Evolutionary conservation across 2,888 invertebrate species (phyloP).

Genomic region (Ctenicera cuprea): DNA sequence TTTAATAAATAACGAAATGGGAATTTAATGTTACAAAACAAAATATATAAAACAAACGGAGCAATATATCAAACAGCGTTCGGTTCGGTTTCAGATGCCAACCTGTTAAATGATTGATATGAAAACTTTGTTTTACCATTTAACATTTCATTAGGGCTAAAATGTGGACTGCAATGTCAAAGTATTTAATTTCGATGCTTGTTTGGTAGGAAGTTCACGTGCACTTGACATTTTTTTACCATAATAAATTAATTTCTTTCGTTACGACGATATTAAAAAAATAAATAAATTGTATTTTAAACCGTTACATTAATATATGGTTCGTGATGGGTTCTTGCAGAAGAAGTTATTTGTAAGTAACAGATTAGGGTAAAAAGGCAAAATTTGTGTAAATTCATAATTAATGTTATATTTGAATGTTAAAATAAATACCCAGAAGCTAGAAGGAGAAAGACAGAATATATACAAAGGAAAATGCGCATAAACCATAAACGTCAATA

Average conservation of each 20-base stretch:
- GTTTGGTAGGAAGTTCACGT: slow-evolving; percentile 8
- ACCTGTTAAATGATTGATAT: slow-evolving; percentile 30
- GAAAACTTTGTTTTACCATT: slow-evolving; percentile 25
- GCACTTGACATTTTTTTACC: slow-evolving; percentile 20
- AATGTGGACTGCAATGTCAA: not conserved
- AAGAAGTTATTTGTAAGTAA: too few relatives aligned
- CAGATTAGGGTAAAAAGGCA: too few relatives aligned
- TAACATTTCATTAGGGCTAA: slow-evolving; percentile 29
- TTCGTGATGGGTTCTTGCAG: not conserved
- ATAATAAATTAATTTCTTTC: not conserved
- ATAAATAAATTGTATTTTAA: too few relatives aligned
- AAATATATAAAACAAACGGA: slow-evolving; percentile 12
- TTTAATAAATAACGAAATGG: slow-evolving; percentile 15
- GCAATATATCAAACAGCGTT: slow-evolving; percentile 28
- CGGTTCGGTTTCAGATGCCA: slow-evolving; percentile 14
- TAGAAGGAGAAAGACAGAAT: not conserved
- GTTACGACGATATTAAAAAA: not conserved
- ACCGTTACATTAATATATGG: too few relatives aligned
- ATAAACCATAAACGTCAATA: slow-evolving; percentile 7
- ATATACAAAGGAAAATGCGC: slow-evolving; percentile 6
- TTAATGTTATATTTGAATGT: too few relatives aligned
- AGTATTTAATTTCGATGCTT: slow-evolving; percentile 23
- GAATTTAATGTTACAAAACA: slow-evolving; percentile 16
- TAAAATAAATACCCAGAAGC: not conserved
- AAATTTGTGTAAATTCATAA: too few relatives aligned